Percentiles rank a stretch among this genome's conserved stretches.
Evolutionary conservation across 92 coral and sea anemone genomes (phyloP).

Genomic region (Blastomussa wellsi): DNA sequence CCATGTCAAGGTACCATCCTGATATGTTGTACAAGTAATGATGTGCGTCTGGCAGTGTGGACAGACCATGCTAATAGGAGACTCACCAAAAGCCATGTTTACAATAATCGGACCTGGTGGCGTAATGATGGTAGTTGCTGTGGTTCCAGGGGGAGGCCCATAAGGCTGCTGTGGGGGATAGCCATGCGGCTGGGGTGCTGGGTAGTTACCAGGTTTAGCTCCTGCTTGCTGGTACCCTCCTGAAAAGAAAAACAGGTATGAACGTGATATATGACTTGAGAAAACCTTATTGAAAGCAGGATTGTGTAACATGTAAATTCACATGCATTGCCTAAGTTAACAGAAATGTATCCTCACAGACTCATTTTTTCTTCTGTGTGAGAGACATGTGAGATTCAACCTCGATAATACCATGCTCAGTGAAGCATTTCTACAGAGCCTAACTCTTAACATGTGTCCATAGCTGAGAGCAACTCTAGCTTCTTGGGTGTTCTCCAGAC

Average conservation of each 20-base stretch:
- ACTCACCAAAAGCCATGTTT: conserved; percentile 75
- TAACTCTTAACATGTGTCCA: no score
- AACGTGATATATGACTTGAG: neutral
- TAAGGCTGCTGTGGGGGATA: conserved; percentile 59
- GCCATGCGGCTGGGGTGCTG: conserved; percentile 15
- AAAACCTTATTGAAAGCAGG: neutral
- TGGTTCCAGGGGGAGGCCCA: conserved; percentile 54
- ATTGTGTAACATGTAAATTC: neutral
- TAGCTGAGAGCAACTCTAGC: no score
- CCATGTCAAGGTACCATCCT: conserved; percentile 93
- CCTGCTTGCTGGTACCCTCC: conserved; percentile 19
- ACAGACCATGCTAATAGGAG: conserved; percentile 96
- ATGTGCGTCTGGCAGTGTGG: conserved; percentile 95
- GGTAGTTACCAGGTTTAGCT: neutral
- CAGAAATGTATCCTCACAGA: no score
- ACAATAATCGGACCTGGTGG: conserved; percentile 67
- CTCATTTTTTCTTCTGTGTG: no score
- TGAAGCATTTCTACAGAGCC: no score
- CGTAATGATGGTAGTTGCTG: conserved; percentile 77
- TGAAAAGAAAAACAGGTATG: neutral
- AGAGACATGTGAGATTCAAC: no score
- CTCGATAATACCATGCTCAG: no score
- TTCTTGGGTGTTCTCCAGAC: no score
- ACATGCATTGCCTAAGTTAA: neutral
- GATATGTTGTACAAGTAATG: conserved; percentile 80